These are phyloP conservation scores for Rhinolophus ferrumequinum DNA, from an alignment of 2,113 vertebrate genomes.

Conservation along the genomic window DNA sequence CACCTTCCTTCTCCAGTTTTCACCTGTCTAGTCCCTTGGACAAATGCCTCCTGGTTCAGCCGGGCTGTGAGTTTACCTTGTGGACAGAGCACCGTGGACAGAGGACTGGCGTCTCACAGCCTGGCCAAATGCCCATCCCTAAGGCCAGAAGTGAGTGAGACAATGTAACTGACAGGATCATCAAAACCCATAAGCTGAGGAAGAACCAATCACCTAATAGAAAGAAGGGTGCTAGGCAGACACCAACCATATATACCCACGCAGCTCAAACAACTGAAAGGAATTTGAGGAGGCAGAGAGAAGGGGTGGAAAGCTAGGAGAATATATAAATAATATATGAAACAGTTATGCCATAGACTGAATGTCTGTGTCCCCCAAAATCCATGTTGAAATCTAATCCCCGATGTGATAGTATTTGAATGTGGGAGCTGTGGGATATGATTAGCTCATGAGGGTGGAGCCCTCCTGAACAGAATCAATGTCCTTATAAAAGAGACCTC, in stretches of 20 bases:
- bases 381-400: not conserved
- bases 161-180: not conserved
- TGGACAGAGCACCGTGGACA: not conserved
- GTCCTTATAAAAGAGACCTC: not conserved
- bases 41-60: not conserved
- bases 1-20: not conserved
- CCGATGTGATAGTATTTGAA: not conserved
- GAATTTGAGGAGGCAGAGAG: not conserved
- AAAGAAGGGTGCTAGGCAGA: not conserved
- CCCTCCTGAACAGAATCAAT: not conserved
- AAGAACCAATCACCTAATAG: not conserved
- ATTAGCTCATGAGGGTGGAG: not conserved
- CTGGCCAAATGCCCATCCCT: not conserved
- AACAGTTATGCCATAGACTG: not conserved
- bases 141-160: not conserved
- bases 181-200: not conserved
- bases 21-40: not conserved
- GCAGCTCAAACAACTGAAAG: constrained; percentile 1
- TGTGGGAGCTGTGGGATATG: not conserved
- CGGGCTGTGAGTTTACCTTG: not conserved
- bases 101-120: fast-evolving
- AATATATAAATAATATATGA: not conserved
- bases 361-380: not conserved
- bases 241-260: not conserved
- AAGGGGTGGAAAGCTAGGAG: not conserved